Percentiles rank a stretch among this genome's conserved stretches.
Conservation (phyloP, 1,140 invertebrate species). For the Ceratosolen solmsi region DNA sequence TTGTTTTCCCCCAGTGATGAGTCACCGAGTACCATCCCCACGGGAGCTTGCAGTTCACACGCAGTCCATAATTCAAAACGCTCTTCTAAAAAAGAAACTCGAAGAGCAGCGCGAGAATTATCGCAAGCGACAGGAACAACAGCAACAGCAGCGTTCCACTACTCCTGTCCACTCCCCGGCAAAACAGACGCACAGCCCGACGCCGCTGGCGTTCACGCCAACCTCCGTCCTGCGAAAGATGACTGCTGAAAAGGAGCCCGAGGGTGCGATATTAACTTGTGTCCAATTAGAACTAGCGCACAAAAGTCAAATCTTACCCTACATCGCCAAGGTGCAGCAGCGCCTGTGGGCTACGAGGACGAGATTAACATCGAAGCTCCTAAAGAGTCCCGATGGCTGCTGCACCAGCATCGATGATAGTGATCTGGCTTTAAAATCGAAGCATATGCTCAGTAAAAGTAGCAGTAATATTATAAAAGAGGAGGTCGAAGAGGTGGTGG, state of each 20-base stretch:
- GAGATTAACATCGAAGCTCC: background rate
- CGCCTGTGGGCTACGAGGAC: background rate
- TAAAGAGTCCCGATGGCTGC: constrained; percentile 15
- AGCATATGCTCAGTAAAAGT: constrained; percentile 44
- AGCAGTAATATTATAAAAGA: background rate
- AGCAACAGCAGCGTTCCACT: constrained; percentile 66
- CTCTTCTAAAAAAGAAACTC: constrained; percentile 88
- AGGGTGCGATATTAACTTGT: constrained; percentile 69
- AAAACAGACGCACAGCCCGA: constrained; percentile 73
- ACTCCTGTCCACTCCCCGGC: constrained; percentile 67
- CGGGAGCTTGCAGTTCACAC: constrained; percentile 87
- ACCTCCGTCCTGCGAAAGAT: constrained; percentile 93
- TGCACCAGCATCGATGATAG: background rate
- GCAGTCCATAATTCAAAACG: constrained; percentile 87
- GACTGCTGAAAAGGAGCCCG: constrained; percentile 89
- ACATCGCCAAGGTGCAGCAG: constrained; percentile 39
- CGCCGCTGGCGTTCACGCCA: constrained; percentile 88
- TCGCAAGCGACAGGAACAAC: constrained; percentile 78
- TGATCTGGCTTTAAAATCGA: constrained; percentile 57
- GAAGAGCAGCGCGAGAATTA: constrained; percentile 89
- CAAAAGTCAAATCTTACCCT: background rate
- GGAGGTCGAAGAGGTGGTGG: constrained; percentile 2
- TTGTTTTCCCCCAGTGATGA: constrained; percentile 71
- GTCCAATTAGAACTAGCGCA: constrained; percentile 27
- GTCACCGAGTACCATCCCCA: constrained; percentile 85